Evolutionary conservation across 2,113 vertebrate genomes (phyloP).

Genomic region (Pipa parva): DNA sequence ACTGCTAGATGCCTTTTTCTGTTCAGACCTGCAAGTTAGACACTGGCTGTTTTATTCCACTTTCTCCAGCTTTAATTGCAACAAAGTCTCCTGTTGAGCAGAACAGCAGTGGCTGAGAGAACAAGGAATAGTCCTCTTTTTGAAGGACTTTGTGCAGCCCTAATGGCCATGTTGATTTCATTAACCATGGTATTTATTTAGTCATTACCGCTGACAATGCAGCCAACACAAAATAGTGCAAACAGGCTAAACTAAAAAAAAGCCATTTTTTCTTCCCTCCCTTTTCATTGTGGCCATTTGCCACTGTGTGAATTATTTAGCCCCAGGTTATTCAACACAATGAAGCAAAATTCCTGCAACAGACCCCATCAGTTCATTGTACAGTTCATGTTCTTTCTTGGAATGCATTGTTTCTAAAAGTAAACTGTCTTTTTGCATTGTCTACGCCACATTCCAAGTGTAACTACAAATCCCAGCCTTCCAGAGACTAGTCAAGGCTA

Average conservation of each 20-base stretch:
- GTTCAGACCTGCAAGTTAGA: slow-evolving; percentile 61
- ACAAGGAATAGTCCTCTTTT: slow-evolving; percentile 45
- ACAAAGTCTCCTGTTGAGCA: slow-evolving; percentile 66
- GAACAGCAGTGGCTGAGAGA: slow-evolving; percentile 57
- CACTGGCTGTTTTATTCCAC: slow-evolving; percentile 65
- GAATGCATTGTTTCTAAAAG: neutral
- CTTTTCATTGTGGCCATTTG: neutral
- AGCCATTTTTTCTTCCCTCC: neutral
- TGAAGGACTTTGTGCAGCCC: slow-evolving; percentile 48
- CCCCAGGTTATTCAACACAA: slow-evolving; percentile 17
- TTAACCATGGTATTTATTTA: slow-evolving; percentile 50
- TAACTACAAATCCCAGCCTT: too few species aligned
- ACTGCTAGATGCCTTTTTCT: slow-evolving; percentile 72
- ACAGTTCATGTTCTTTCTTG: slow-evolving; percentile 24
- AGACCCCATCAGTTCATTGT: slow-evolving; percentile 40
- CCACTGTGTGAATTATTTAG: neutral
- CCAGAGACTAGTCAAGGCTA: too few species aligned
- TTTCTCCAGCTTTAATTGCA: slow-evolving; percentile 75
- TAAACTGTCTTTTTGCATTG: too few species aligned
- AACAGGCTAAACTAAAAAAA: slow-evolving; percentile 12
- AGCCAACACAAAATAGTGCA: slow-evolving; percentile 41
- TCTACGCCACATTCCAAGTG: too few species aligned
- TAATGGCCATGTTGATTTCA: slow-evolving; percentile 47
- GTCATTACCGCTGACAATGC: slow-evolving; percentile 41
- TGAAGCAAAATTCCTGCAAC: slow-evolving; percentile 24